Conservation (phyloP, 2,797 vertebrate species). For the Amniataba percoides region DNA sequence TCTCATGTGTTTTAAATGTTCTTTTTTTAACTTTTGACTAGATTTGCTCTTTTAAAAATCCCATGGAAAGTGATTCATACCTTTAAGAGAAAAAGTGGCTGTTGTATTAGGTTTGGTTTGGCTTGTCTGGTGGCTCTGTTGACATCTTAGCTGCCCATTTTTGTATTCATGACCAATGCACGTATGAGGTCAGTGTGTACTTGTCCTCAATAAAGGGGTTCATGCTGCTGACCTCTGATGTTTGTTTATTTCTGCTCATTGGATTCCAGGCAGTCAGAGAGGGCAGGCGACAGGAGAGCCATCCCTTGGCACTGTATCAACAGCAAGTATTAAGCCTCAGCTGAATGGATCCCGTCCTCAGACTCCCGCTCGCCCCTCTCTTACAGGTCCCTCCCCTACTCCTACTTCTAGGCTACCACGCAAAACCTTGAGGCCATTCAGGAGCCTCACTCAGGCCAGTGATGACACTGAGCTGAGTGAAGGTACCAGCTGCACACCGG, state of each 20-base stretch:
- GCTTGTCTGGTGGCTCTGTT: neutral
- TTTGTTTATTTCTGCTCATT: slow-evolving; percentile 40
- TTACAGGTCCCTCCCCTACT: slow-evolving; percentile 48
- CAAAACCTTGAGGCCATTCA: slow-evolving; percentile 72
- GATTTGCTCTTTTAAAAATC: neutral
- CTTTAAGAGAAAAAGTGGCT: neutral
- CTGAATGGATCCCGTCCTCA: slow-evolving; percentile 50
- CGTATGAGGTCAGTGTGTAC: neutral
- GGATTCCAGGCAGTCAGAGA: slow-evolving; percentile 68
- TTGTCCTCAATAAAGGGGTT: slow-evolving; percentile 17
- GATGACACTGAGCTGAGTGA: slow-evolving; percentile 71
- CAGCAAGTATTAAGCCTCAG: slow-evolving; percentile 67
- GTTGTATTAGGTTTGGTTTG: neutral
- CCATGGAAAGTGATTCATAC: neutral
- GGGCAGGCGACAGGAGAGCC: slow-evolving; percentile 43
- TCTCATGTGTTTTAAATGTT: neutral
- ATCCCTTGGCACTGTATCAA: slow-evolving; percentile 22
- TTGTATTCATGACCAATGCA: slow-evolving; percentile 4
- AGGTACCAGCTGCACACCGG: slow-evolving; percentile 70
- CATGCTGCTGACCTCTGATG: neutral
- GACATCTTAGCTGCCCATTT: neutral
- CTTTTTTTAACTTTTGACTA: neutral
- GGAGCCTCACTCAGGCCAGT: slow-evolving; percentile 69
- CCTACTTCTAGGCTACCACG: slow-evolving; percentile 82
- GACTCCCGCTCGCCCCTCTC: slow-evolving; percentile 45